These are phyloP conservation scores for Drosophila pseudoananassae DNA, from an alignment of 1,140 invertebrate genomes.

Conservation along the genomic window DNA sequence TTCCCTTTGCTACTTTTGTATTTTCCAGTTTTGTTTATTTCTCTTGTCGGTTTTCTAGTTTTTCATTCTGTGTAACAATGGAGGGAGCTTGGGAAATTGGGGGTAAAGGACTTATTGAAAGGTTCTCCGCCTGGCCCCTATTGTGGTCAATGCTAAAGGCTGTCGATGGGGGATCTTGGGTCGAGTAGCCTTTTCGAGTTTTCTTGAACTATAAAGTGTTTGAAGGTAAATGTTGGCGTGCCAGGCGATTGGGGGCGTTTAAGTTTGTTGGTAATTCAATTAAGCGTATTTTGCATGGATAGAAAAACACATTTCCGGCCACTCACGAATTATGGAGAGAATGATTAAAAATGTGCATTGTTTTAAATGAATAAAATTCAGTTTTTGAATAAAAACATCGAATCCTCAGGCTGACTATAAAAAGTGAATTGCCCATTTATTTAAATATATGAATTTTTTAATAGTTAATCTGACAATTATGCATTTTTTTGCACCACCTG, in stretches of 20 bases:
- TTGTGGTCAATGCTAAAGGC: constrained; percentile 48
- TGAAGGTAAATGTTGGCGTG: constrained; percentile 13
- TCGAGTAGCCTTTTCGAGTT: constrained; percentile 35
- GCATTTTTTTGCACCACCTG: no score
- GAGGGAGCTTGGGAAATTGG: constrained; percentile 41
- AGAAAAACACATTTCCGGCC: not conserved
- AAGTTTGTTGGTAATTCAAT: constrained; percentile 20
- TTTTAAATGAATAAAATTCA: not conserved
- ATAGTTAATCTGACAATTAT: not conserved
- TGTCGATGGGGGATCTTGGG: constrained; percentile 34
- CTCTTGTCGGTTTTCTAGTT: constrained; percentile 32
- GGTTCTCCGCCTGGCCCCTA: constrained; percentile 4
- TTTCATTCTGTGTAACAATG: constrained; percentile 44
- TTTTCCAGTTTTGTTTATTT: constrained; percentile 50
- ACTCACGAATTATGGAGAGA: not conserved
- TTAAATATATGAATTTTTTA: not conserved
- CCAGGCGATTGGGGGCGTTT: constrained; percentile 8
- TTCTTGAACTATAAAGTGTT: constrained; percentile 33
- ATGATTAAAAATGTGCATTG: not conserved
- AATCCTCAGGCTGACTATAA: not conserved
- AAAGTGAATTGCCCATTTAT: not conserved
- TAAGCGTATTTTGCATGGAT: not conserved
- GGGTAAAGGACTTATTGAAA: constrained; percentile 44
- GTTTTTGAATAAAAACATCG: not conserved
- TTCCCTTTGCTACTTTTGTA: constrained; percentile 38